Evolutionary conservation across 1,140 invertebrate genomes (phyloP).

Genomic region (Bombus confusus): DNA sequence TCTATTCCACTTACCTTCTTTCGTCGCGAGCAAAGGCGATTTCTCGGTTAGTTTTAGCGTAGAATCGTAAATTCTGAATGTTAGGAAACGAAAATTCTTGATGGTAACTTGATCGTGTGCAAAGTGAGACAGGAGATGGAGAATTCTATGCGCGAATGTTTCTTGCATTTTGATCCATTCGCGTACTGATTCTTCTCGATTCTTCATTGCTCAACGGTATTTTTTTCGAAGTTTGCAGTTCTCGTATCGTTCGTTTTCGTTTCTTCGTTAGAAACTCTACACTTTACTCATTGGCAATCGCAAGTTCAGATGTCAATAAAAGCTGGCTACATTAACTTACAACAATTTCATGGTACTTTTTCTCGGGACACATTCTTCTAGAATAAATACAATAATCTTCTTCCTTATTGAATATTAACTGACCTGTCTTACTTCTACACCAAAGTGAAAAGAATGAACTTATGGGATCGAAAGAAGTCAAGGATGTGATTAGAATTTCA

Average conservation of each 20-base stretch:
- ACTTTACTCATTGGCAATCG: too few species aligned
- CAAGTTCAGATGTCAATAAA: too few species aligned
- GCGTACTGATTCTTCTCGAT: too few species aligned
- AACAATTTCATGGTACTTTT: too few species aligned
- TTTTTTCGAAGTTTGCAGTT: too few species aligned
- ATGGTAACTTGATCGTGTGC: background rate
- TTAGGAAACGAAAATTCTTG: conserved; percentile 20
- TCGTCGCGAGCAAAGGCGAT: background rate
- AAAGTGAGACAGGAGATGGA: too few species aligned
- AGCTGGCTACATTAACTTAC: too few species aligned
- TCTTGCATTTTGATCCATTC: too few species aligned
- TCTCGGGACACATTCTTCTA: background rate
- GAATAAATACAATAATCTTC: background rate
- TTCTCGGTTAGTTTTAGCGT: background rate
- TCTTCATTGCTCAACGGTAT: too few species aligned
- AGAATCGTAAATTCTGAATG: conserved; percentile 55
- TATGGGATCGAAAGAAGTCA: conserved; percentile 6
- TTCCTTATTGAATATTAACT: background rate
- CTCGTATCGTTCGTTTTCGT: too few species aligned
- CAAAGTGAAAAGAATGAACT: conserved; percentile 17
- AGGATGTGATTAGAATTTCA: conserved; percentile 24
- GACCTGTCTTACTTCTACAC: background rate
- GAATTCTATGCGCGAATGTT: too few species aligned
- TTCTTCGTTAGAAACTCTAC: too few species aligned
- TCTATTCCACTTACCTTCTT: conserved; percentile 28